Percentiles rank a stretch among this genome's conserved stretches.
These are phyloP conservation scores for Melopsittacus undulatus DNA, from an alignment of 2,797 vertebrate genomes.

Conservation along the genomic window DNA sequence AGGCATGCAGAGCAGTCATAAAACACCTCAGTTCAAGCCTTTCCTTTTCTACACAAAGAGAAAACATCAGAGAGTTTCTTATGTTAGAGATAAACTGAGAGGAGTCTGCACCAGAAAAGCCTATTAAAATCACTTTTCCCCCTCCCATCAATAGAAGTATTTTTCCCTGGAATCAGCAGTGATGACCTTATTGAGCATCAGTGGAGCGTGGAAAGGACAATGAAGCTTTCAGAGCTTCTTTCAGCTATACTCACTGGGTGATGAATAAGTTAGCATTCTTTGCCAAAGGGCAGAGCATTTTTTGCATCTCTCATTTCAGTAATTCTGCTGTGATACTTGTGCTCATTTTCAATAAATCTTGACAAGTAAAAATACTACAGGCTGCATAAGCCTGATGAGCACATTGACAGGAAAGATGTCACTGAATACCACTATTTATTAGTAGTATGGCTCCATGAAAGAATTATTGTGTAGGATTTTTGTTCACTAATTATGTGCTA, in stretches of 20 bases:
- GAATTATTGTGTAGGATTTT: slow-evolving; percentile 47
- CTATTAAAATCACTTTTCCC: not conserved
- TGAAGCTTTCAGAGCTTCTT: slow-evolving; percentile 34
- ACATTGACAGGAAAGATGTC: slow-evolving; percentile 6
- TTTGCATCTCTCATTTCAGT: slow-evolving; percentile 18
- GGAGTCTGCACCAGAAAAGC: not conserved
- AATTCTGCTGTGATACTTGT: slow-evolving; percentile 15
- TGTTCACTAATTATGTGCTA: slow-evolving; percentile 57
- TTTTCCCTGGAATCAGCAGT: slow-evolving; percentile 8
- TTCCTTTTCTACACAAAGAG: not conserved
- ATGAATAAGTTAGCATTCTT: not conserved
- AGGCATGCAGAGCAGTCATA: not conserved
- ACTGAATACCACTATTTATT: slow-evolving; percentile 34
- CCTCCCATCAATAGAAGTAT: not conserved
- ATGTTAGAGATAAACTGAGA: not conserved
- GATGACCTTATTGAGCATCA: slow-evolving; percentile 10
- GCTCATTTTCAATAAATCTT: not conserved
- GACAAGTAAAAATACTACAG: not conserved
- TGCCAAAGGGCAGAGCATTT: slow-evolving; percentile 24
- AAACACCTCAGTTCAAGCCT: not conserved
- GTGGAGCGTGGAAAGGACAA: not conserved
- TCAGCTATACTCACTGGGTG: slow-evolving; percentile 3
- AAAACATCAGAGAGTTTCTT: slow-evolving; percentile 1
- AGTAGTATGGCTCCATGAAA: not conserved
- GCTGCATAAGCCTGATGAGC: not conserved